These are phyloP conservation scores for Listrodromus nycthemerus DNA, from an alignment of 2,888 invertebrate genomes.

Conservation along the genomic window DNA sequence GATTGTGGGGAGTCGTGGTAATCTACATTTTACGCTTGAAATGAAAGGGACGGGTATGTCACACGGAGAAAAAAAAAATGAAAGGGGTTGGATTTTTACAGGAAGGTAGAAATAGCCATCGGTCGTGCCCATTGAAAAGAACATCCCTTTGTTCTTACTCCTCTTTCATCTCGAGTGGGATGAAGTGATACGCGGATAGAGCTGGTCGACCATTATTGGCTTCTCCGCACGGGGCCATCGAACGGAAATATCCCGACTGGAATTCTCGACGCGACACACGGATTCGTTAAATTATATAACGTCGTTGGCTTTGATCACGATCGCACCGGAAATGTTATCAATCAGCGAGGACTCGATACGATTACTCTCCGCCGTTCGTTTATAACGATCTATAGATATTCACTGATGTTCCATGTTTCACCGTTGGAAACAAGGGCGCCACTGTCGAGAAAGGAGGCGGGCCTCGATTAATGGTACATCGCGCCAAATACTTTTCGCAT, in stretches of 20 bases:
- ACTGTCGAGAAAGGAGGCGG: too few species aligned
- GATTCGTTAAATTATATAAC: too few species aligned
- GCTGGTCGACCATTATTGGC: background rate
- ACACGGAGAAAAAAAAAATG: conserved; percentile 1
- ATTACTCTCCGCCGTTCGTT: too few species aligned
- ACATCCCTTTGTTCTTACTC: conserved; percentile 2
- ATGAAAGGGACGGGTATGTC: conserved; percentile 24
- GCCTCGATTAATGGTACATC: too few species aligned
- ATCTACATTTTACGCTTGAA: conserved; percentile 30
- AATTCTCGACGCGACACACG: too few species aligned
- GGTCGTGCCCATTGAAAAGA: conserved; percentile 1
- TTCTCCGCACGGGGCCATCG: background rate
- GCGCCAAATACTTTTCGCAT: too few species aligned
- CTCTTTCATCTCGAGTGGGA: background rate
- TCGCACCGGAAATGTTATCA: too few species aligned
- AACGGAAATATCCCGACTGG: background rate
- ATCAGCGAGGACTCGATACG: too few species aligned
- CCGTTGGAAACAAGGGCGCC: too few species aligned
- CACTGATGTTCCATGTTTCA: too few species aligned
- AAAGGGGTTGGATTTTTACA: background rate
- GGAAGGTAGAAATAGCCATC: background rate
- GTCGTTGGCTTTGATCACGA: too few species aligned
- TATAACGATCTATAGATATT: too few species aligned
- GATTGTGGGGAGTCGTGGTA: conserved; percentile 11
- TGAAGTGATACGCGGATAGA: background rate